Percentiles rank a stretch among this genome's conserved stretches.
These are phyloP conservation scores for Artibeus lituratus DNA, from an alignment of 2,797 vertebrate genomes.

Conservation along the genomic window DNA sequence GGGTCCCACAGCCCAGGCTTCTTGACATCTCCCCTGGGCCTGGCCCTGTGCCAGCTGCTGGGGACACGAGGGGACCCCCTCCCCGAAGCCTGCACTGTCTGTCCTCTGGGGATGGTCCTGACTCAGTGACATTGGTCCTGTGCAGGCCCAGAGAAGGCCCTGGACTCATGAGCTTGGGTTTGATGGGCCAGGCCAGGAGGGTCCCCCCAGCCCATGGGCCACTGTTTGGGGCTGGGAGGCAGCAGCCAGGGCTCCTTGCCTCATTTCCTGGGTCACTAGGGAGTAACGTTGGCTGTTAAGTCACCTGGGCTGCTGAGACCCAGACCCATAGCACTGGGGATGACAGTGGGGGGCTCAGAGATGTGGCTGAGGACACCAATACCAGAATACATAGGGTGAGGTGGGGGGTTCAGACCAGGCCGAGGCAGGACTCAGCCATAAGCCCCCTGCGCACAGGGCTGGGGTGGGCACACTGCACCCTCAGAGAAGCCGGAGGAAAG, in stretches of 20 bases:
- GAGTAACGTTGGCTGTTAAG: background rate
- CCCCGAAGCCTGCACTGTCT: background rate
- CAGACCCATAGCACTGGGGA: background rate
- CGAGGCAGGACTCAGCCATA: background rate
- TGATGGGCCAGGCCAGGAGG: background rate
- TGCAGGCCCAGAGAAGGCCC: background rate
- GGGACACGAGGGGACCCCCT: background rate
- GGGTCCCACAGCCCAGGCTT: background rate
- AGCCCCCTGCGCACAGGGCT: background rate
- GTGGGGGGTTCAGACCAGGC: background rate
- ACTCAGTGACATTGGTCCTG: background rate
- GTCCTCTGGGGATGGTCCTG: background rate
- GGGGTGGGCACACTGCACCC: background rate
- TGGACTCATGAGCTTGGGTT: fast-evolving
- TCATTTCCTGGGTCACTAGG: background rate
- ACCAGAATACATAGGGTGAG: background rate
- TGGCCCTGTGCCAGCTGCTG: background rate
- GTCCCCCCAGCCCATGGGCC: no score
- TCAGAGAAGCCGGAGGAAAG: background rate
- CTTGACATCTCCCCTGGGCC: background rate
- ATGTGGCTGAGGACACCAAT: background rate
- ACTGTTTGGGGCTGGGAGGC: background rate
- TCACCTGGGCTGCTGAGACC: background rate
- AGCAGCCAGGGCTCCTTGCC: background rate
- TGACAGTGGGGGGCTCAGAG: background rate